Base-by-base conservation (phyloP, 2,888 invertebrate genomes). In the Thecocarcelia acutangulata region DNA sequence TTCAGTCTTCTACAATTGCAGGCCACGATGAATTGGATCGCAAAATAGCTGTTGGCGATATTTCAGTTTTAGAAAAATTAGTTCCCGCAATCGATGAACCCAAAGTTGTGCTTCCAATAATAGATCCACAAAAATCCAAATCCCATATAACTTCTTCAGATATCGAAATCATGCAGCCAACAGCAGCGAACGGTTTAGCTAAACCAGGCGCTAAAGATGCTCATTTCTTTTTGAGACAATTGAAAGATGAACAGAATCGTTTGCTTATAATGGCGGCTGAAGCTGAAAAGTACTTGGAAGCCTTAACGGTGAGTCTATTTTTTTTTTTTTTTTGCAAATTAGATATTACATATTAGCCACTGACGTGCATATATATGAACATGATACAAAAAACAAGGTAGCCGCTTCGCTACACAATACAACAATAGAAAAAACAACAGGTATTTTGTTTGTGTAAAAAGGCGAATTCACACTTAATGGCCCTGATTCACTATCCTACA, bases 141-240 rank as follows among this genome's bases (percentile, higher is more conserved):
- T 42, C 48, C 37, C 42, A 28, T 56, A 42, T 54, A 17, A 61
- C 72, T 17, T 40, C 56, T 33, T 13, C n/a, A 59, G 52, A 42
- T 58, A 42, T 11, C 9, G 15, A 48, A n/a, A 44, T 6, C 4
- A 42, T 1, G 3, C 42, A 28, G n/a, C 17, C 50, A 17, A 9
- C 37, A 56, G 50, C 61, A 21, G 56, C 73, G 19, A 78, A 74
- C 54, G 77, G 74, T 46, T 75, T 75, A 6, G 8, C 19, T 4
- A 75, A 75, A 19, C 6, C 50, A 28, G 48, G 11, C 42, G 54
- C 59, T 61, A 88, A 85, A 77, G 94, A 96, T 90, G 97, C 94
- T 21, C 93, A 95, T 89, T 95, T 96, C 90, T 97, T 96, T 91
- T 90, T 96, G 85, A 93, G 93, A 86, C 90, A 96, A 87, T 92